Base-by-base conservation (phyloP, 2,888 invertebrate species). In the Drosophila melanosoma region DNA sequence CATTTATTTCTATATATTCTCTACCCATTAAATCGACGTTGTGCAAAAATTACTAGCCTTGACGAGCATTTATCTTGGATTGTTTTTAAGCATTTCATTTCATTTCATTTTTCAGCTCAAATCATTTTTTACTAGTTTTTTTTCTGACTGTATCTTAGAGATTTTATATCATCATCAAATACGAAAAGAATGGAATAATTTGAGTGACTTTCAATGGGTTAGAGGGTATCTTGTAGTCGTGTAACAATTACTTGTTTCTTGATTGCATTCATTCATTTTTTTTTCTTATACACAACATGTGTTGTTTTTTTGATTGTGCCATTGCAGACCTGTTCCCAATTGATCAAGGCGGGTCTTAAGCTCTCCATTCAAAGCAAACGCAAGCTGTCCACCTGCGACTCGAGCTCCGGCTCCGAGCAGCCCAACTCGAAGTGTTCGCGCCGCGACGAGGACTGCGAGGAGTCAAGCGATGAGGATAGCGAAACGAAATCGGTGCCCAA, bases 271-370 rank as follows among this genome's bases (percentile, higher is more conserved):
- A 12, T 56, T n/a, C n/a, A n/a, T n/a, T n/a, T n/a, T 56, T 26
- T 23, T 56, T 26, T 23, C 54, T 26, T 20, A 53, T 23, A 17
- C 20, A 15, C 15, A 29, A 57, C 57, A 23, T 10, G 29, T 57
- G 15, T 38, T 32, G 40, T 36, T n/a, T 51, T 29, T n/a, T 56
- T 40, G 33, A 52, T 89, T 91, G 32, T 42, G 42, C 40, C 10
- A 42, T 57, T 57, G 81, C 96, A 97, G 94, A 97, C 97, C 83
- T 96, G 97, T 93, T 97, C 97, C 91, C 97, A 97, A 93, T 95
- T 98, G 84, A 98, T 98, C 93, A 98, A 98, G 94, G 98, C 95
- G 93, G 96, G 98, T 79, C 94, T 98, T 93, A 98, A 98, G 94
- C 94, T 97, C 91, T 96, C 97, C 91, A 96, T 98, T 92, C 97